Evolutionary conservation across 2,888 invertebrate genomes (phyloP).

Genomic region (Fragum whitleyi): DNA sequence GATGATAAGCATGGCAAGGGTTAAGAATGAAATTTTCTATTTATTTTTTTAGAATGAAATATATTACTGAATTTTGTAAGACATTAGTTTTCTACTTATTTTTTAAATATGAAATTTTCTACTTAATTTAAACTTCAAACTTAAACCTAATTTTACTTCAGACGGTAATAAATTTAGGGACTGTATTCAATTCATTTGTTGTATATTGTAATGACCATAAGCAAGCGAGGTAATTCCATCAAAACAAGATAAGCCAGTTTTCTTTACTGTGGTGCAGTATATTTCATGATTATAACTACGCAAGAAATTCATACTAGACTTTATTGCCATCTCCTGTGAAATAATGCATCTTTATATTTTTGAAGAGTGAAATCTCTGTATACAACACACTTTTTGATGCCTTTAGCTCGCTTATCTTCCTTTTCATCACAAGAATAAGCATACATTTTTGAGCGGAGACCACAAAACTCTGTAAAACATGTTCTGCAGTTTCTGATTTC

Average conservation of each 20-base stretch:
- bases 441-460: constrained; percentile 51
- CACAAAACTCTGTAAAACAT: constrained; percentile 40
- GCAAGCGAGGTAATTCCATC: constrained; percentile 40
- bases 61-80: too few relatives aligned
- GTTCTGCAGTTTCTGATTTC: constrained; percentile 48
- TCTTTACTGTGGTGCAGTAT: constrained; percentile 36
- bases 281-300: constrained; percentile 52
- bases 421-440: constrained; percentile 29
- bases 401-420: constrained; percentile 43
- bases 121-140: not conserved
- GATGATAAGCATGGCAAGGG: too few relatives aligned
- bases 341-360: constrained; percentile 41
- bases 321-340: constrained; percentile 32
- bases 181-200: constrained; percentile 10
- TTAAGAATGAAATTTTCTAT: too few relatives aligned
- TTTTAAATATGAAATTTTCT: not conserved
- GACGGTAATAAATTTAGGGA: not conserved
- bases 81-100: too few relatives aligned
- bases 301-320: constrained; percentile 35
- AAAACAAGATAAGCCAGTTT: constrained; percentile 45
- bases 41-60: too few relatives aligned
- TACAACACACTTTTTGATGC: constrained; percentile 38
- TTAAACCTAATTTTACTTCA: not conserved
- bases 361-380: constrained; percentile 33
- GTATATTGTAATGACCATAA: constrained; percentile 44